Evolutionary conservation across 2,888 invertebrate genomes (phyloP), one percentile per base, ranked within the genome.

Genomic region (Hyposoter didymator): DNA sequence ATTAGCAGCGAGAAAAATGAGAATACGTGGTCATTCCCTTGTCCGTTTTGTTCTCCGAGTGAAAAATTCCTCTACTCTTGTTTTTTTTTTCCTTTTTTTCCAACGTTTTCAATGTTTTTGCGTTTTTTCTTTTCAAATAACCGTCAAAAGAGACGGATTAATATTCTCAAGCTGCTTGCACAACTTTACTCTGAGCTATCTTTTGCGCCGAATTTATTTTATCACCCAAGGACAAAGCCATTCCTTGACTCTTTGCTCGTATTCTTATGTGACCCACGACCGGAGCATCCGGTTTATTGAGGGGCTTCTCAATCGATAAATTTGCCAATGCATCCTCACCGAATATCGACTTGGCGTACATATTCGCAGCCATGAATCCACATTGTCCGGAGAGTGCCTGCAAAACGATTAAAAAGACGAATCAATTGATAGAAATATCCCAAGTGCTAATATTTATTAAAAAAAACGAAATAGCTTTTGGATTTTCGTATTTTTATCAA

Each of bases 261-360:
- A 99, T 99, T 89, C 99, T 96, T 93, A 99, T 99, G 94, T 99
- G 99, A 0, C 99, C 99, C 19, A 97, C 97, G 19, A 99, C 99
- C 76, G 99, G 96, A 62, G 98, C 97, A 90, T 97, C 96, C 14
- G 97, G 96, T 92, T 97, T 98, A 94, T 98, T 97, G 87, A 98
- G 96, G 47, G 98, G 97, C 91, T 98, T 98, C 95, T 99, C 99
- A 91, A 99, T 98, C 94, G 99, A 99, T 90, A 99, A 96, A 96
- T 99, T 99, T 87, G 99, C 99, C 90, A 99, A 95, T 3, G 99
- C 99, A 94, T 99, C 99, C 94, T 99, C 99, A 14, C 99, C 99
- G 94, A 98, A 98, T 92, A 99, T 99, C 7, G 98, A 98, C 91
- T 98, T 97, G 66, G 99, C 99, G 95, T 99, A 99, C 96, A 99